A percentile compares a stretch with the other conserved stretches of the same genome.
Conservation (phyloP, 2,797 vertebrate species). For the Babyrousa celebensis region DNA sequence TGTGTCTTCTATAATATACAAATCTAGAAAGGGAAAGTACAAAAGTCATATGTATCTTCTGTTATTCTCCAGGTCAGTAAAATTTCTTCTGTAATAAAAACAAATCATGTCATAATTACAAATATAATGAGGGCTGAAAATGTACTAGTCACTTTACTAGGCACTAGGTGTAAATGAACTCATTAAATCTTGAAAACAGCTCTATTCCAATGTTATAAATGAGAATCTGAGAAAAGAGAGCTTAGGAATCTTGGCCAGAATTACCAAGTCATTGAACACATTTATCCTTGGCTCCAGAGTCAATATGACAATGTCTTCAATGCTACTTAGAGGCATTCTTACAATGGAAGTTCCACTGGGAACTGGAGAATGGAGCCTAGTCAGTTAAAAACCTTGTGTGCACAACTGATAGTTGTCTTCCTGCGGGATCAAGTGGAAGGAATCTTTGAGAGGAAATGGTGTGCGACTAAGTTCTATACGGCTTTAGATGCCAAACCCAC, state of each 20-base stretch:
- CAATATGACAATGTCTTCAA: background rate
- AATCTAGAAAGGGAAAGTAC: slow-evolving; percentile 44
- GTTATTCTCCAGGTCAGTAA: slow-evolving; percentile 15
- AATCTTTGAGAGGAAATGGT: background rate
- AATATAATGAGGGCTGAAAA: slow-evolving; percentile 27
- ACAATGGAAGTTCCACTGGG: background rate
- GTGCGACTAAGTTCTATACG: background rate
- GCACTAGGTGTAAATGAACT: background rate
- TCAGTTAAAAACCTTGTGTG: background rate
- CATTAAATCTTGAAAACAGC: background rate
- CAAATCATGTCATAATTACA: slow-evolving; percentile 32
- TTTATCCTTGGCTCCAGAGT: background rate
- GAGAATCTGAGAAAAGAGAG: background rate
- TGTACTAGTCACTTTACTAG: slow-evolving; percentile 26
- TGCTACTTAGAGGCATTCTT: background rate
- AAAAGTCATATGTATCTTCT: background rate
- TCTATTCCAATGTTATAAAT: slow-evolving; percentile 33
- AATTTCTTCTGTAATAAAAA: slow-evolving; percentile 24
- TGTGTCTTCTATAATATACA: background rate
- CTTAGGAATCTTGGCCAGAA: slow-evolving; percentile 26
- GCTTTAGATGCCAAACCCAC: background rate
- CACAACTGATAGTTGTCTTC: background rate
- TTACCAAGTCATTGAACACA: slow-evolving; percentile 12
- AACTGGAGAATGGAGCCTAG: background rate
- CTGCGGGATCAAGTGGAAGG: background rate